Evolutionary conservation across 30 jellyfish, hydroid and myxozoan genomes (phyloP), one percentile per base, ranked within the genome.

Genomic region (Hydractinia symbiolongicarpus): DNA sequence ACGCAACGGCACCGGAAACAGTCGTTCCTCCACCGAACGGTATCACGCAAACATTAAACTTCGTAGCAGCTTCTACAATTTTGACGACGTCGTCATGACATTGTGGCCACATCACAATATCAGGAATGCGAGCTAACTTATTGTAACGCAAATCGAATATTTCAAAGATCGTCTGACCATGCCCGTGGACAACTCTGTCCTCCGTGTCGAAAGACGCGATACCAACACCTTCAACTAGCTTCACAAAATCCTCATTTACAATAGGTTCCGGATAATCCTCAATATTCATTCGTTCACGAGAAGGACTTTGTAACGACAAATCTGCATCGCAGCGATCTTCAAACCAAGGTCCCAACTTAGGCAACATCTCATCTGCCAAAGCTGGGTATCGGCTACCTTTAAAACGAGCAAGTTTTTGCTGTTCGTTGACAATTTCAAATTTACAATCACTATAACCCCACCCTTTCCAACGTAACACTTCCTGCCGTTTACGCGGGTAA

Each of bases 1-100:
- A 91, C 57, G 83, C 85, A 68, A 91, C 95, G 14, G 98, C 98
- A 15, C 91, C 88, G 15, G 94, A 79, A 77, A 91, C 98, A 8
- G 94, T 85, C 14, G 98, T 91, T 4, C 98, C 98, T 40, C 98
- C 98, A 52, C 98, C 98, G 84, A 91, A 91, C 10, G 98, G 98
- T 17, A 91, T 86, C 78, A 91, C 60, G 72, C 98, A 91, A 19
- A 91, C 95, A 67, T 91, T 58, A 50, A 49, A 84, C 72, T 72
- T 56, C 8, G 86, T 54, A n/a, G 98, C 98, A 13, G 68, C 77
- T 30, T 70, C 64, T 64, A 91, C 98, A 6, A 91, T 76, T 49
- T 79, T 86, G 52, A 79, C 96, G 51, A 86, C 98, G 16, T 91
- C 94, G 8, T 91, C 95, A 73, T 91, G 98, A 73, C 95, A 82